Base-by-base conservation (phyloP, 2,113 vertebrate species). In the Dunckerocampus dactyliophorus region DNA sequence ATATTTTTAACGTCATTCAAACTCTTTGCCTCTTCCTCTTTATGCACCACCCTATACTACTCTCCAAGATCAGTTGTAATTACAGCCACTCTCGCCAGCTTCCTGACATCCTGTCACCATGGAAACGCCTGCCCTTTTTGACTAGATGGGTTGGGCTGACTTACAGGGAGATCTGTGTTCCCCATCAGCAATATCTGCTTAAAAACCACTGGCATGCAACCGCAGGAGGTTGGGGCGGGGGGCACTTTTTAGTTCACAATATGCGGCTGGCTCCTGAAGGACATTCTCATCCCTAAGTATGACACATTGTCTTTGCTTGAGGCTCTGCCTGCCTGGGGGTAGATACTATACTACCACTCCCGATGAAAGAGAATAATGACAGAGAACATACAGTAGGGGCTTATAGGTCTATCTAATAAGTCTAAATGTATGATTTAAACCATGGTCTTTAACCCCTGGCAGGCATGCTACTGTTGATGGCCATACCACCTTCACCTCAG, bases 31-130 rank as follows among this genome's bases (percentile, higher is more conserved):
- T 37, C 12, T 8, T 46, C 11, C n/a, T 51, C 39, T 16, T 0
- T 43, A 58, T 50, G 14, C 46, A 20, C 48, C 16, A 1, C 55
- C 72, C 61, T 62, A n/a, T 42, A 74, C 66, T 73, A 71, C 70
- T 78, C 54, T 65, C 64, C 0, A 15, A 75, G 81, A 87, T 88
- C 85, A 84, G 73, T 88, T 82, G 84, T 81, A 86, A 87, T 87
- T 79, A 85, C 76, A 75, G 72, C 9, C 42, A n/a, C 45, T 31
- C 45, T 34, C 13, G 21, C 14, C 48, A 28, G 6, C 6, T 58
- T 52, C n/a, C 39, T 56, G 6, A 13, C 19, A 8, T 19, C 48
- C 47, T n/a, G 12, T 24, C 43, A 28, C 52, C 21, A 59, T 24
- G 42, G 37, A 45, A 24, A 24, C 57, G 11, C 37, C 39, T 58